Evolutionary conservation across 2,888 invertebrate genomes (phyloP).

Genomic region (Epistrophe eligans): DNA sequence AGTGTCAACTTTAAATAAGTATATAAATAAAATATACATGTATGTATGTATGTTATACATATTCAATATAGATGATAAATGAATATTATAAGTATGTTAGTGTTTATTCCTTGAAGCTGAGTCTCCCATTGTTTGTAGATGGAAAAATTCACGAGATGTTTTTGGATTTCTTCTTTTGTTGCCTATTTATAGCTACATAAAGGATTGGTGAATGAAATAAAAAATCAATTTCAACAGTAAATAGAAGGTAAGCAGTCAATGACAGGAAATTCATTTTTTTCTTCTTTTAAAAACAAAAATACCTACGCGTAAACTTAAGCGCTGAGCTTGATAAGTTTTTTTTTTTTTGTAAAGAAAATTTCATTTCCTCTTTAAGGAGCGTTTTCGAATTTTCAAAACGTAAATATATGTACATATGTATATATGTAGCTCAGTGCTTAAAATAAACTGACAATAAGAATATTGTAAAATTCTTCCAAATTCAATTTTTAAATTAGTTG

Average conservation of each 20-base stretch:
- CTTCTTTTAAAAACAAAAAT: conserved; percentile 2
- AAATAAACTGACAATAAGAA: too few relatives aligned
- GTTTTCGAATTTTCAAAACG: too few relatives aligned
- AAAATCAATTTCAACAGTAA: conserved; percentile 12
- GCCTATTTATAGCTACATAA: conserved; percentile 8
- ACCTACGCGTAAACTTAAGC: too few relatives aligned
- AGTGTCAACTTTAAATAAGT: conserved; percentile 51
- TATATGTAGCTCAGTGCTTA: too few relatives aligned
- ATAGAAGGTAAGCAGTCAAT: conserved; percentile 2
- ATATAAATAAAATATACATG: neutral
- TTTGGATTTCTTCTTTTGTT: conserved; percentile 13
- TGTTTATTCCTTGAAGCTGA: neutral
- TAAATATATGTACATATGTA: too few relatives aligned
- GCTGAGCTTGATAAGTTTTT: too few relatives aligned
- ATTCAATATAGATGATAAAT: neutral
- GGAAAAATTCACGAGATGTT: neutral
- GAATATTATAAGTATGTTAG: neutral
- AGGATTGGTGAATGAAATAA: conserved; percentile 9
- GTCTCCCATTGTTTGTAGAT: neutral
- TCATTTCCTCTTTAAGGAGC: too few relatives aligned
- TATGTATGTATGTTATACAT: too few relatives aligned
- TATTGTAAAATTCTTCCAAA: too few relatives aligned
- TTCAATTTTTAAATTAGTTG: too few relatives aligned
- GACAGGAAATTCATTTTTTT: conserved; percentile 43
- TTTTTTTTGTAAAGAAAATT: too few relatives aligned